phyloP scores from a whole-genome alignment of 2,888 invertebrate genomes.

The Dorcus hopei region DNA sequence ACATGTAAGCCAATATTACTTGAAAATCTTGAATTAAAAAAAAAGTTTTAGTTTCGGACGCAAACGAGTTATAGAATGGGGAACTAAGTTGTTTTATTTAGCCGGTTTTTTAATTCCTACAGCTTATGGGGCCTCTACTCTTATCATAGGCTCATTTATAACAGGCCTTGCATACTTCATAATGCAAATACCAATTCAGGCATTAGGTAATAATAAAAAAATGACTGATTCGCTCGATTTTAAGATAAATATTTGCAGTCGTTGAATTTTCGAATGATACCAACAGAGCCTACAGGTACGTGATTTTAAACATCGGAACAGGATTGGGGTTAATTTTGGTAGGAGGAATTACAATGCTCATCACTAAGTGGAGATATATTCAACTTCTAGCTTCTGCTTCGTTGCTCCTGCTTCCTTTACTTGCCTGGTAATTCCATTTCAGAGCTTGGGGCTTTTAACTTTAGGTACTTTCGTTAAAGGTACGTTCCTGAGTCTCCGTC shows the following conservation, averaged over 20 bases:
- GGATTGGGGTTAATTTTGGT: constrained; percentile 1
- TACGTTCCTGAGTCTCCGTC: constrained; percentile 17
- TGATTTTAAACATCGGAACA: constrained; percentile 5
- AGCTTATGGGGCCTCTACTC: neutral
- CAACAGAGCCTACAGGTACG: constrained; percentile 6
- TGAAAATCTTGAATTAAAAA: neutral
- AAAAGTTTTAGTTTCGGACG: constrained; percentile 12
- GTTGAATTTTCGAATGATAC: constrained; percentile 9
- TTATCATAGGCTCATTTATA: constrained; percentile 9
- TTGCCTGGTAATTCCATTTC: constrained; percentile 12
- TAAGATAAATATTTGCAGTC: constrained; percentile 4
- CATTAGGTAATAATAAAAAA: constrained; percentile 2
- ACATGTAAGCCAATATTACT: constrained; percentile 11
- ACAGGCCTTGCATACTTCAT: constrained; percentile 8
- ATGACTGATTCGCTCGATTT: neutral
- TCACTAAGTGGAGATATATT: constrained; percentile 12
- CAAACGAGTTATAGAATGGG: constrained; percentile 9
- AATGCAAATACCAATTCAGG: neutral
- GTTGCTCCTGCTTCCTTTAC: constrained; percentile 11
- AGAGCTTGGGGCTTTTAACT: neutral
- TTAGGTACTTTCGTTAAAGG: constrained; percentile 2
- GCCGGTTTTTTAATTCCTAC: constrained; percentile 1
- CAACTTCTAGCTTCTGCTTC: constrained; percentile 1
- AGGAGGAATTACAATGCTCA: neutral
- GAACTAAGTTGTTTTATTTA: constrained; percentile 2